Evolutionary conservation across 1,140 invertebrate species (phyloP).

Genomic region (Scaptomyza hsui): DNA sequence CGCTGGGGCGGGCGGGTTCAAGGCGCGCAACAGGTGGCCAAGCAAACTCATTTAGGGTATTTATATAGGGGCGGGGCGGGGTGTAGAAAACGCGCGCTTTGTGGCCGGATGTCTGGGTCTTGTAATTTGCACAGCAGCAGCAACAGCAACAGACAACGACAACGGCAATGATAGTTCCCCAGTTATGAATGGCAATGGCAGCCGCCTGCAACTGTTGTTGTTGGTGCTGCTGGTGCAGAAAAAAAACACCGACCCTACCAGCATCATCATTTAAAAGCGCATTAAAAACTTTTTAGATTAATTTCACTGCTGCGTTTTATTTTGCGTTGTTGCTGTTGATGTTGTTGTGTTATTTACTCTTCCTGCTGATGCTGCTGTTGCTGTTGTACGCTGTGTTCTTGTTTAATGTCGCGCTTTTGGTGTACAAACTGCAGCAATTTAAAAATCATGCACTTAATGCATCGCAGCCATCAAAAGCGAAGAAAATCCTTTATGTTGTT

Average conservation of each 20-base stretch:
- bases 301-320: slow-evolving; percentile 70
- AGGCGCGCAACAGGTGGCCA: slow-evolving; percentile 71
- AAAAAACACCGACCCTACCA: slow-evolving; percentile 41
- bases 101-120: slow-evolving; percentile 65
- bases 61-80: slow-evolving; percentile 32
- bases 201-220: slow-evolving; percentile 35
- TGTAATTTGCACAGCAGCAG: slow-evolving; percentile 67
- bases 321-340: slow-evolving; percentile 44
- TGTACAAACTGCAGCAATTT: slow-evolving; percentile 62
- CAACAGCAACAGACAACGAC: slow-evolving; percentile 49
- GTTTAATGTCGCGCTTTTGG: slow-evolving; percentile 60
- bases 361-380: slow-evolving; percentile 28
- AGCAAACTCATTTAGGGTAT: slow-evolving; percentile 61
- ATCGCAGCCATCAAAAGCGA: slow-evolving; percentile 1
- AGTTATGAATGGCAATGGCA: slow-evolving; percentile 74
- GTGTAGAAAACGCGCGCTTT: slow-evolving; percentile 52
- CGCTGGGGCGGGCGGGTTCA: slow-evolving; percentile 2
- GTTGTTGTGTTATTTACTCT: slow-evolving; percentile 48
- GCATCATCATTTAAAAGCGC: slow-evolving; percentile 83
- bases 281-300: slow-evolving; percentile 84
- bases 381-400: slow-evolving; percentile 48
- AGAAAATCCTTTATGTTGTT: slow-evolving; percentile 13
- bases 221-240: slow-evolving; percentile 28
- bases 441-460: slow-evolving; percentile 36
- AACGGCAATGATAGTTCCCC: slow-evolving; percentile 73